Evolutionary conservation across 2,113 vertebrate species (phyloP).

Genomic region (Butastur rufipennis): DNA sequence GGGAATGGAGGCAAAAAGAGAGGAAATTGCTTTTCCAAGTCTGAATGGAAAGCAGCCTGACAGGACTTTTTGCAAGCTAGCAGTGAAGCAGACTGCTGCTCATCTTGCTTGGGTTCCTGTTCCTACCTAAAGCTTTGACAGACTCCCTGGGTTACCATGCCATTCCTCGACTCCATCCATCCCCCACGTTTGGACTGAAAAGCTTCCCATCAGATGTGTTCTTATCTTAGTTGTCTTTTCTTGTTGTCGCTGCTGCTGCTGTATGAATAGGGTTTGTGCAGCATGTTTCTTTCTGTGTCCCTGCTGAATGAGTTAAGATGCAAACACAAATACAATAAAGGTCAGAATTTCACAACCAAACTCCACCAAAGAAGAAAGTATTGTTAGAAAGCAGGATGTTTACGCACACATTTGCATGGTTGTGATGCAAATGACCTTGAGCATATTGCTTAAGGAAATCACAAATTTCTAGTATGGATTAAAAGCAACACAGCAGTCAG

Average conservation of each 20-base stretch:
- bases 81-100: background rate
- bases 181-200: background rate
- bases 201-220: background rate
- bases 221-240: background rate
- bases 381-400: slow-evolving; percentile 24
- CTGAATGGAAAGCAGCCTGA: background rate
- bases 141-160: background rate
- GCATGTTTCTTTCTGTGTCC: background rate
- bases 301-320: background rate
- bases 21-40: background rate
- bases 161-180: background rate
- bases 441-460: slow-evolving; percentile 16
- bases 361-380: background rate
- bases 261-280: background rate
- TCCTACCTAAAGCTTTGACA: background rate
- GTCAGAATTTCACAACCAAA: slow-evolving; percentile 9
- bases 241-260: background rate
- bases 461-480: background rate
- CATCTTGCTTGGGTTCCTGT: background rate
- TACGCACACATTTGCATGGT: background rate
- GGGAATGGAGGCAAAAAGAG: background rate
- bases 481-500: background rate
- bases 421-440: background rate
- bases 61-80: background rate
- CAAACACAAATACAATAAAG: background rate